phyloP scores from a whole-genome alignment of 2,113 vertebrate species.

The Bothrops jararaca region DNA sequence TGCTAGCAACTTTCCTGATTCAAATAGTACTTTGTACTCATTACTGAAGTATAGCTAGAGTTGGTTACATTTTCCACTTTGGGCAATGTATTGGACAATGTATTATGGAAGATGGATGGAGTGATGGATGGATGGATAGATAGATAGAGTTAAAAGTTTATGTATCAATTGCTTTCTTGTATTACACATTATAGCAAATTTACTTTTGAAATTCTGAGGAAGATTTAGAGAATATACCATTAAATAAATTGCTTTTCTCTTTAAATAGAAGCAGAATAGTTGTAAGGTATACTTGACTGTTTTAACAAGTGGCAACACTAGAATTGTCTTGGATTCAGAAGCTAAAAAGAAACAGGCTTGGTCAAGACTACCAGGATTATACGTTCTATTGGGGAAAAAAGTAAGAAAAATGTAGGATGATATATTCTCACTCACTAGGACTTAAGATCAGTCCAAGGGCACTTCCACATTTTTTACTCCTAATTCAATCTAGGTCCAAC shows the following conservation, averaged over 20 bases:
- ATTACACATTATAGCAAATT: background rate
- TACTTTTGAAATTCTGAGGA: background rate
- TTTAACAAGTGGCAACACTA: background rate
- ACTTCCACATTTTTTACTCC: background rate
- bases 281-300: background rate
- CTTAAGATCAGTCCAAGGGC: background rate
- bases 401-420: background rate
- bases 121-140: background rate
- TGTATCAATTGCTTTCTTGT: background rate
- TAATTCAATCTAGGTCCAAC: background rate
- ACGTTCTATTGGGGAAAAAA: background rate
- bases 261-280: background rate
- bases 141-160: background rate
- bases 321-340: background rate
- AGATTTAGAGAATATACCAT: background rate
- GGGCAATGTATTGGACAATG: background rate
- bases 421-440: background rate
- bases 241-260: background rate
- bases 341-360: background rate
- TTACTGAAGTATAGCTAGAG: background rate
- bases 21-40: background rate
- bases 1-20: background rate
- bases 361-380: background rate
- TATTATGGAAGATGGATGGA: background rate
- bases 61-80: background rate